phyloP scores from a whole-genome alignment of 2,888 invertebrate species.

The Dynastes maya region DNA sequence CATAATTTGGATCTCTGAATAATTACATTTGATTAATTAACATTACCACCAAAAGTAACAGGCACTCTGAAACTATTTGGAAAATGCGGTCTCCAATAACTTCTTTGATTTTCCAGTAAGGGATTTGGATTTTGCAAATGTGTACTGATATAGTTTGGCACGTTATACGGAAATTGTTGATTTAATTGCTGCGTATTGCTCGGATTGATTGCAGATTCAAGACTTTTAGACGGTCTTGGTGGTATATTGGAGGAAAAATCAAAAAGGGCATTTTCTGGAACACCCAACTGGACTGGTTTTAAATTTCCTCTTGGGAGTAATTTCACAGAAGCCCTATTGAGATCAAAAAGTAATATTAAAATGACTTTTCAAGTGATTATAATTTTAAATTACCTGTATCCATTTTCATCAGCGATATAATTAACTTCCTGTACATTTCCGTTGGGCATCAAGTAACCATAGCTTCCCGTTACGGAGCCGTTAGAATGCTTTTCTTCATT shows the following conservation, averaged over 20 bases:
- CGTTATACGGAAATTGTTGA: slow-evolving; percentile 42
- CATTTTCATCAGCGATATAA: slow-evolving; percentile 78
- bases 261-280: slow-evolving; percentile 43
- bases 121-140: slow-evolving; percentile 37
- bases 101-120: slow-evolving; percentile 3
- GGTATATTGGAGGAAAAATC: slow-evolving; percentile 48
- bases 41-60: neutral
- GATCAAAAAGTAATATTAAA: neutral
- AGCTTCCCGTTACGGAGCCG: slow-evolving; percentile 82
- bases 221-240: neutral
- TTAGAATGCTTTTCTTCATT: slow-evolving; percentile 80
- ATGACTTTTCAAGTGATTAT: too few relatives aligned
- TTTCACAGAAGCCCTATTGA: slow-evolving; percentile 40
- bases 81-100: neutral
- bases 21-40: neutral
- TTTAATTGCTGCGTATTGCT: neutral
- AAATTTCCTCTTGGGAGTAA: slow-evolving; percentile 46
- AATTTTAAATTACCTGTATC: slow-evolving; percentile 75
- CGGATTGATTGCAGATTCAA: neutral
- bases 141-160: slow-evolving; percentile 47
- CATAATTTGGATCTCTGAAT: neutral
- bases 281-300: slow-evolving; percentile 43
- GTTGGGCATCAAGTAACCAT: slow-evolving; percentile 79
- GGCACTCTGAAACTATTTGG: neutral
- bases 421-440: slow-evolving; percentile 76